A percentile compares a stretch with the other conserved stretches of the same genome.
Conservation (phyloP, 2,888 invertebrate species). For the Cephus pygmeus region DNA sequence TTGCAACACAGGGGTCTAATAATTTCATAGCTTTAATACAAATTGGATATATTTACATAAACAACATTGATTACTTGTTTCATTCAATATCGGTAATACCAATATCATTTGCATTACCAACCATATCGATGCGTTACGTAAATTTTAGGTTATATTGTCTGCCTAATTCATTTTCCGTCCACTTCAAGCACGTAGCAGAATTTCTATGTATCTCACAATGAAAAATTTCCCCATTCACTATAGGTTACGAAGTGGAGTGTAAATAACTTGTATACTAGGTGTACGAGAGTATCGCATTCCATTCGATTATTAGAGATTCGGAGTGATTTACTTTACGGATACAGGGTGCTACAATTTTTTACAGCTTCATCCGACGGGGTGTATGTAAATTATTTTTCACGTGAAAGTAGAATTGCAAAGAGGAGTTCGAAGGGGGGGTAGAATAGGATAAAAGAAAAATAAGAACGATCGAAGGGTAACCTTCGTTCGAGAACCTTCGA, state of each 20-base stretch:
- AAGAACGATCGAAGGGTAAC: neutral
- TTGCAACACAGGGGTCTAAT: neutral
- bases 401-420: neutral
- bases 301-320: neutral
- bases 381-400: neutral
- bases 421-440: neutral
- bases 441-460: neutral
- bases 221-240: neutral
- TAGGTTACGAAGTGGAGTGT: neutral
- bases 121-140: no score
- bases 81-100: neutral
- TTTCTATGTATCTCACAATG: neutral
- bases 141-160: no score
- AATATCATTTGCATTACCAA: neutral
- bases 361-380: neutral
- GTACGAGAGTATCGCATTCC: neutral
- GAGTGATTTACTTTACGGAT: neutral
- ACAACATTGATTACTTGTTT: neutral
- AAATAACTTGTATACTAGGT: neutral
- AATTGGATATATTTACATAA: neutral
- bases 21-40: neutral
- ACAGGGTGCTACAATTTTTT: neutral
- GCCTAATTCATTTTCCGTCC: no score
- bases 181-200: neutral
- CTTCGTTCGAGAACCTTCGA: neutral